These are phyloP conservation scores for Helicoverpa armigera DNA, from an alignment of 1,140 invertebrate genomes.

Conservation along the genomic window DNA sequence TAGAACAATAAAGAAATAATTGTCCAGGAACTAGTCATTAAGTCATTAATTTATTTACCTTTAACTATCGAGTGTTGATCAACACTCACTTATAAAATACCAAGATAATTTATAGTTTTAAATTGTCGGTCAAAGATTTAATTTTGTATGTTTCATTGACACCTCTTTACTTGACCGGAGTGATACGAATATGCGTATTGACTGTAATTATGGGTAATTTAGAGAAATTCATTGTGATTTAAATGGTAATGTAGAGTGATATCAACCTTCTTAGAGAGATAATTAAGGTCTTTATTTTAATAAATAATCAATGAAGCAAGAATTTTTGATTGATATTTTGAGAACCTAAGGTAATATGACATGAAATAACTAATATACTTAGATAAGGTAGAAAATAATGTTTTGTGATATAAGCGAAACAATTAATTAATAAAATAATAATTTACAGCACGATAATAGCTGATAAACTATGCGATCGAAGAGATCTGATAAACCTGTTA, in stretches of 20 bases:
- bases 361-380: no score
- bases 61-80: not conserved
- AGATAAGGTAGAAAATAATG: no score
- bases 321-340: not conserved
- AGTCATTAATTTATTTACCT: not conserved
- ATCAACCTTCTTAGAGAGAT: no score
- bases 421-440: no score
- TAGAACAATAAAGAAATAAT: slow-evolving; percentile 20
- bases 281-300: no score
- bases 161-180: not conserved
- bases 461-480: no score
- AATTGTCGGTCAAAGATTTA: not conserved
- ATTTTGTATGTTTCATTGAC: not conserved
- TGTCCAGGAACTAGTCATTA: slow-evolving; percentile 2
- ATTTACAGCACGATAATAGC: no score
- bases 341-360: no score
- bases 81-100: not conserved
- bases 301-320: no score
- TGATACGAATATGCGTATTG: not conserved
- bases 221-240: not conserved
- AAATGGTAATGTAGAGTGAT: not conserved
- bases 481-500: no score
- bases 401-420: no score
- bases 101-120: not conserved
- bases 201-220: not conserved